These are phyloP conservation scores for Meleagris gallopavo DNA, from an alignment of 2,113 vertebrate genomes.

Conservation along the genomic window DNA sequence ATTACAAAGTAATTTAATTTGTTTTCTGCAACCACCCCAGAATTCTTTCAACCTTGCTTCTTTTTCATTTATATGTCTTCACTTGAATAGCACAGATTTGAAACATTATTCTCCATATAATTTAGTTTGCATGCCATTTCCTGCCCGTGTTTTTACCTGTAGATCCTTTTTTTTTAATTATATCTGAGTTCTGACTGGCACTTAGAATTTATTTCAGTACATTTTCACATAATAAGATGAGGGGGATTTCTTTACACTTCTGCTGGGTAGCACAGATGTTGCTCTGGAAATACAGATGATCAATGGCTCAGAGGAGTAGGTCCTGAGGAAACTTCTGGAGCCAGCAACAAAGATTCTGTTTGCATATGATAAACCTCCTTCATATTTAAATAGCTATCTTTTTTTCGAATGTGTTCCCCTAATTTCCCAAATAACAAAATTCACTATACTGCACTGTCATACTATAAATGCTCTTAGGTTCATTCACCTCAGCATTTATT, in stretches of 20 bases:
- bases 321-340: neutral
- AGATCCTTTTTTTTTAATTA: neutral
- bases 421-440: neutral
- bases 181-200: neutral
- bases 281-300: neutral
- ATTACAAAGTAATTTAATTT: constrained; percentile 6
- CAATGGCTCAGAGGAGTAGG: neutral
- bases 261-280: neutral
- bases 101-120: neutral
- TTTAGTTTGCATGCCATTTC: neutral
- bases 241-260: neutral
- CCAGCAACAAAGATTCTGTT: neutral
- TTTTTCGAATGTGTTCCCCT: neutral
- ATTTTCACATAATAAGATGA: neutral
- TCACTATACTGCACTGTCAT: neutral
- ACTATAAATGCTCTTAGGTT: neutral
- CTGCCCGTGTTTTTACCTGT: neutral
- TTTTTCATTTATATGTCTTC: neutral
- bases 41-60: neutral
- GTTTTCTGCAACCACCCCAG: neutral
- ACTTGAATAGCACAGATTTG: neutral
- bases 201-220: neutral
- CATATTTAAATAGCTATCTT: neutral
- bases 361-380: neutral
- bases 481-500: neutral